phyloP scores from a whole-genome alignment of 2,797 vertebrate genomes.

The Merluccius polli region DNA sequence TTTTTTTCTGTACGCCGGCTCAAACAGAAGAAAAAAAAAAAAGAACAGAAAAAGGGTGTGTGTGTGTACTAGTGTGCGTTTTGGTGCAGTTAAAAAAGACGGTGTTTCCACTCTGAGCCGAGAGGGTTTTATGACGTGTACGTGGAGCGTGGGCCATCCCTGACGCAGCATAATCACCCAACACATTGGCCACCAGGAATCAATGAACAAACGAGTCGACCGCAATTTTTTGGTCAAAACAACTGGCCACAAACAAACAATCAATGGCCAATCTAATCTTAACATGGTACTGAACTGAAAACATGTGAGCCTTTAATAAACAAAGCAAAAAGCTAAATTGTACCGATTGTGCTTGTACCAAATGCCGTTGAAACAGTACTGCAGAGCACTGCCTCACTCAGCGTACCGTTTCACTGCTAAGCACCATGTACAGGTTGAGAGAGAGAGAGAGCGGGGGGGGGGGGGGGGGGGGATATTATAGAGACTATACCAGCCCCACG shows the following conservation, averaged over 20 bases:
- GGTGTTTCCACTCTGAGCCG: not conserved
- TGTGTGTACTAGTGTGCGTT: not conserved
- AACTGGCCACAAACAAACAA: not conserved
- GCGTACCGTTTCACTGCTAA: not conserved
- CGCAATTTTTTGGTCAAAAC: not conserved
- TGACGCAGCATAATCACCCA: not conserved
- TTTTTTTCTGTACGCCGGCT: too few relatives aligned
- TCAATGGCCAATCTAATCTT: not conserved
- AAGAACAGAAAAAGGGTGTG: not conserved
- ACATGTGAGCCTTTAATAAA: not conserved
- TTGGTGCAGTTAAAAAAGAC: constrained; percentile 1
- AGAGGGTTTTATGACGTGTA: not conserved
- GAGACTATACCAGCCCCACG: not conserved
- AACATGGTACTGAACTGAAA: not conserved
- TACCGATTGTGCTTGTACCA: not conserved
- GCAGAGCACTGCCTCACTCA: not conserved
- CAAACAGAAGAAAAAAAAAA: not conserved
- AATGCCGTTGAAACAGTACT: not conserved
- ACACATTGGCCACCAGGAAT: not conserved
- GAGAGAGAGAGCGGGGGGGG: not conserved
- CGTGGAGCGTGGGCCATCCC: not conserved
- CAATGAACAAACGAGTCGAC: not conserved
- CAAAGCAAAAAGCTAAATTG: not conserved
- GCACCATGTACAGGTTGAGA: not conserved
- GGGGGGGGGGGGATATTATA: too few relatives aligned